Evolutionary conservation across 1,140 invertebrate species (phyloP).

Genomic region (Nomia melanderi): DNA sequence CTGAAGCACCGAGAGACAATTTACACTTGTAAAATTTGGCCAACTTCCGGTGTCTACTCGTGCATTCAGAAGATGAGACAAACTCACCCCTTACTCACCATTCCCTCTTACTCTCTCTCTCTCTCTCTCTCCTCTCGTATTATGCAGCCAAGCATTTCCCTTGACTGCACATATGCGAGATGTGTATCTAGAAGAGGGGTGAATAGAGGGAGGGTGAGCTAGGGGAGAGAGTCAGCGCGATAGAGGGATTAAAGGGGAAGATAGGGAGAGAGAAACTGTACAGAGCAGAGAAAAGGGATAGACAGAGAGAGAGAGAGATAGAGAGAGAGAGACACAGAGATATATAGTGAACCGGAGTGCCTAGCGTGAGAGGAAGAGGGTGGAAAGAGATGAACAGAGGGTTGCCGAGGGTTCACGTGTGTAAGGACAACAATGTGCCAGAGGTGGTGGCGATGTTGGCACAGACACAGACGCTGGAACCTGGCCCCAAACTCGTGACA

Average conservation of each 20-base stretch:
- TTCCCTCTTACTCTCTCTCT: not conserved
- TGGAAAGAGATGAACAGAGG: not conserved
- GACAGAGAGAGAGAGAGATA: too few relatives aligned
- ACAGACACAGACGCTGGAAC: conserved; percentile 32
- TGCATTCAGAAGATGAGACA: conserved; percentile 32
- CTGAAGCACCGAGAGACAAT: not conserved
- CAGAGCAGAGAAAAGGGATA: too few relatives aligned
- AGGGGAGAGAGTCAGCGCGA: conserved; percentile 16
- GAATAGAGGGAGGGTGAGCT: not conserved
- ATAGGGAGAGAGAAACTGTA: conserved; percentile 14
- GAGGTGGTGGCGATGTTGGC: conserved; percentile 33
- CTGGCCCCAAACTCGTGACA: conserved; percentile 40
- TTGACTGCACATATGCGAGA: conserved; percentile 43
- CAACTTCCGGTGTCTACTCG: conserved; percentile 10
- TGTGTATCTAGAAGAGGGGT: conserved; percentile 40
- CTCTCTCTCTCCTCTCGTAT: conserved; percentile 12
- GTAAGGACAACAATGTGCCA: conserved; percentile 36
- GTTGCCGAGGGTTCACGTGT: not conserved
- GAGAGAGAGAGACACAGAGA: too few relatives aligned
- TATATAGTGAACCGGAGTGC: too few relatives aligned
- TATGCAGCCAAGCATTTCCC: conserved; percentile 21
- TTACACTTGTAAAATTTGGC: conserved; percentile 26
- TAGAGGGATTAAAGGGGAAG: conserved; percentile 39
- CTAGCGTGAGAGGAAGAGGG: not conserved
- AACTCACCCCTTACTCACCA: not conserved